Percentiles rank a stretch among this genome's conserved stretches.
phyloP scores from a whole-genome alignment of 1,140 invertebrate species.

The Trachymyrmex septentrionalis region DNA sequence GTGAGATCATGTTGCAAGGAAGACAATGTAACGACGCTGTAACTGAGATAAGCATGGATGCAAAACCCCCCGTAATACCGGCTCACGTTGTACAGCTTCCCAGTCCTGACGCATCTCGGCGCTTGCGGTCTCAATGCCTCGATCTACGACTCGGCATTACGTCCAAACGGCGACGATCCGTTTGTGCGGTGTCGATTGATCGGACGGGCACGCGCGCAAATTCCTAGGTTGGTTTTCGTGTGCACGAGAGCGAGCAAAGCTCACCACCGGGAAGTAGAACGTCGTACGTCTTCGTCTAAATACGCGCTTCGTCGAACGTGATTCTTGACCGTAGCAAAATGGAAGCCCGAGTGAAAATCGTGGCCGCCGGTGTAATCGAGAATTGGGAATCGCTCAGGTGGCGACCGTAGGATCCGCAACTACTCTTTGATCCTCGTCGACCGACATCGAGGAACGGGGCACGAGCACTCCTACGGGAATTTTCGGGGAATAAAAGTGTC shows the following conservation, averaged over 20 bases:
- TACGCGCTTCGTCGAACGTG: constrained; percentile 53
- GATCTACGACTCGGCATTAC: neutral
- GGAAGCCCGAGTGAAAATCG: constrained; percentile 23
- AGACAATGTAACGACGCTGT: constrained; percentile 52
- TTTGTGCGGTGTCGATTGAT: constrained; percentile 22
- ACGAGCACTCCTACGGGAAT: constrained; percentile 59
- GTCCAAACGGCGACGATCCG: neutral
- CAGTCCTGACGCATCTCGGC: neutral
- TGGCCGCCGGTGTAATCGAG: constrained; percentile 43
- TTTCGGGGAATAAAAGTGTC: constrained; percentile 58
- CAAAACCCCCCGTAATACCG: constrained; percentile 36
- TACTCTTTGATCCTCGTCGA: constrained; percentile 59
- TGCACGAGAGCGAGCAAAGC: constrained; percentile 5
- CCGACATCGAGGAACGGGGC: constrained; percentile 42
- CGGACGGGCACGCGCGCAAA: constrained; percentile 14
- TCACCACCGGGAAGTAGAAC: neutral
- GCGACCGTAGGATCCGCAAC: constrained; percentile 33
- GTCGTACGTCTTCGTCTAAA: constrained; percentile 66
- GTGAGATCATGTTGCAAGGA: constrained; percentile 9
- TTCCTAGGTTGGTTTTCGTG: constrained; percentile 5
- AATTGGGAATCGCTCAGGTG: constrained; percentile 46
- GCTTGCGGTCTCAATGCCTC: constrained; percentile 32
- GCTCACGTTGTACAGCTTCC: constrained; percentile 31
- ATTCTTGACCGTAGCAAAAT: constrained; percentile 54
- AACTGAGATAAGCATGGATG: constrained; percentile 42